Evolutionary conservation across 2,888 invertebrate species (phyloP).

Genomic region (Aspidapion aeneum): DNA sequence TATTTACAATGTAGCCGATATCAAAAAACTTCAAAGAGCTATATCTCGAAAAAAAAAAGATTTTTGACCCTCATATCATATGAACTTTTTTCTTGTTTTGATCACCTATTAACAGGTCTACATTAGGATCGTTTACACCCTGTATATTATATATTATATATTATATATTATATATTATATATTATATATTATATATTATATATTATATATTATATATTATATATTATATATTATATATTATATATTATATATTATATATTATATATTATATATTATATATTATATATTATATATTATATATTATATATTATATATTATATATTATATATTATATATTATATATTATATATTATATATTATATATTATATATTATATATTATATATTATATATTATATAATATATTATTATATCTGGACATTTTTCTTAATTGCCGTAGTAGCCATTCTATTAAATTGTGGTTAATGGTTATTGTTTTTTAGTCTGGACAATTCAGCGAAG

Average conservation of each 20-base stretch:
- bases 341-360: neutral
- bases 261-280: neutral
- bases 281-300: neutral
- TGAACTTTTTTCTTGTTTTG: too few species aligned
- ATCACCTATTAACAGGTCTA: too few species aligned
- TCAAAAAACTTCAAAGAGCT: too few species aligned
- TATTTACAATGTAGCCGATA: too few species aligned
- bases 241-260: neutral
- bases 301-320: neutral
- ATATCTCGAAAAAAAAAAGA: too few species aligned
- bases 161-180: neutral
- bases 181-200: neutral
- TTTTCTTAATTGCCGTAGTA: too few species aligned
- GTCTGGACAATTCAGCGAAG: slow-evolving; percentile 99
- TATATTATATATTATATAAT: too few species aligned
- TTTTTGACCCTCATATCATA: too few species aligned
- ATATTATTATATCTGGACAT: too few species aligned
- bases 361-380: too few species aligned
- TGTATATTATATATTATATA: neutral
- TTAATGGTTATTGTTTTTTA: slow-evolving; percentile 53
- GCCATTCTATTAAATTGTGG: too few species aligned
- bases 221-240: neutral
- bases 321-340: neutral
- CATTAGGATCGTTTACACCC: too few species aligned
- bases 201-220: neutral